Base-by-base conservation (phyloP, 2,888 invertebrate species). In the Mechanitis mazaeus region DNA sequence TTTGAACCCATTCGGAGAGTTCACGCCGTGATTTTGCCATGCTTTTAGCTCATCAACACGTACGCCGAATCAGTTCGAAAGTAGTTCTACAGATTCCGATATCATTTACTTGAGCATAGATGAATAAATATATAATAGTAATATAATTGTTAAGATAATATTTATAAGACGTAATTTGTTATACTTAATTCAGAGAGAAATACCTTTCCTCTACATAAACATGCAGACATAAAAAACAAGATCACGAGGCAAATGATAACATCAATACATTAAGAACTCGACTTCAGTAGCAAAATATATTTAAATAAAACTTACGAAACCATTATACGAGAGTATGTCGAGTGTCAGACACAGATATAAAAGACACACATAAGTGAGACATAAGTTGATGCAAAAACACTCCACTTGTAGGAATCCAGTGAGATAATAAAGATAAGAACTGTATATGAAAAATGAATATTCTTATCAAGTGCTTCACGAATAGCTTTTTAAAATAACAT, bases 371-470 rank as follows among this genome's bases (percentile, higher is more conserved):
- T 33, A 12, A 20, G 38, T 12, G 54, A n/a, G 55, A 11, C 42
- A 33, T 20, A 28, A 62, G 63, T 55, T 55, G 58, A 38, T 42
- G 61, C 60, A 66, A 69, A 66, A 63, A 65, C 65, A 61, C 45
- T 46, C 60, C 63, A 60, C 64, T 63, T 57, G 58, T 56, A 56
- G 63, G 58, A 63, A 63, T 60, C 61, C 64, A 58, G 56, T 53
- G 58, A 31, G 63, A 64, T 65, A 63, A 65, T 67, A 56, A 59
- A 67, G 65, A 67, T 68, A 65, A 55, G 53, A 59, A 60, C 58
- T 1, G 50, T 47, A 58, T 61, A 63, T 63, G 63, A 59, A 55
- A 64, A 66, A 66, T 60, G 64, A 61, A 63, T 60, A 64, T 61
- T 59, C 63, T 59, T 61, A 64, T 66, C 59, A 55, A 65, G 59